phyloP scores from a whole-genome alignment of 2,113 vertebrate species.

The Otis tarda region DNA sequence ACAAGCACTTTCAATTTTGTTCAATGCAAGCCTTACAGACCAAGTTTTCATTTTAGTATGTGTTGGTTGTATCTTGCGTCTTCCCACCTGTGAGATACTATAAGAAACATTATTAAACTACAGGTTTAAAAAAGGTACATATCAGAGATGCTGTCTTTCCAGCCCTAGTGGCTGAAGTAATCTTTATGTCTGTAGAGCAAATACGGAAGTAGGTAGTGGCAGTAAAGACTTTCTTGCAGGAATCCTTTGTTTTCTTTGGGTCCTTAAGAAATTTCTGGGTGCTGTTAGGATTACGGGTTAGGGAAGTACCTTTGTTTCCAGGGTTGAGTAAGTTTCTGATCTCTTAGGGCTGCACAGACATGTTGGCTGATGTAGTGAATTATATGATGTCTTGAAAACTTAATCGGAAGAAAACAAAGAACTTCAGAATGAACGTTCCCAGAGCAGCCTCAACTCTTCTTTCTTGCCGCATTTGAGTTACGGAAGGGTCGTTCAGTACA shows the following conservation, averaged over 20 bases:
- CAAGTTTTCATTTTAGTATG: not conserved
- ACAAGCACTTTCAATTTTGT: not conserved
- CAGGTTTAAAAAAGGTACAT: not conserved
- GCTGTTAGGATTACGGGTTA: not conserved
- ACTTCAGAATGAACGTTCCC: not conserved
- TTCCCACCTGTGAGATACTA: not conserved
- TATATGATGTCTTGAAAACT: not conserved
- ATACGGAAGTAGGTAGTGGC: not conserved
- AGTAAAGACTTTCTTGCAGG: not conserved
- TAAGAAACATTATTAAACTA: not conserved
- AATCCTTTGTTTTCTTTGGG: not conserved
- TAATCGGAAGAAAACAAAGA: not conserved
- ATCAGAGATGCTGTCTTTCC: not conserved
- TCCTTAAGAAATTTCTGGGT: not conserved
- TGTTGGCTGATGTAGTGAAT: not conserved
- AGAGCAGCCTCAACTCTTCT: not conserved
- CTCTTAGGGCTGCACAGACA: not conserved
- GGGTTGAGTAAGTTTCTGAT: not conserved
- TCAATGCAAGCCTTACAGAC: not conserved
- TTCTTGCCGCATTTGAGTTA: not conserved
- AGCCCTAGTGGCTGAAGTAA: not conserved
- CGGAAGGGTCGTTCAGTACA: not conserved
- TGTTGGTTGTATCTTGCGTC: not conserved
- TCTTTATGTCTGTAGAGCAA: not conserved
- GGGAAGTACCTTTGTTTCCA: not conserved